phyloP scores from a whole-genome alignment of 2,797 vertebrate species.

The Poecilia velifera region DNA sequence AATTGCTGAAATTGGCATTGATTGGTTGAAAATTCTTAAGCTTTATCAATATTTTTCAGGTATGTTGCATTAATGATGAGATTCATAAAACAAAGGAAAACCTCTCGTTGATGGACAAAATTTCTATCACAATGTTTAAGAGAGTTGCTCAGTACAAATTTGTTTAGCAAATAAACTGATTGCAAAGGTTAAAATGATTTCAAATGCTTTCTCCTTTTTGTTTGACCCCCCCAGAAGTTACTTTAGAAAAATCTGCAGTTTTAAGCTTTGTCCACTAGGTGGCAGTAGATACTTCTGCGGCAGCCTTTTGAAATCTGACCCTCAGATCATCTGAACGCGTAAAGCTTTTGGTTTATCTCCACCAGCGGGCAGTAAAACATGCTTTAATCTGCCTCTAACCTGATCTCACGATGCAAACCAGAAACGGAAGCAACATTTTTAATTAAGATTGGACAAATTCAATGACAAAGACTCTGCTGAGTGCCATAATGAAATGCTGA shows the following conservation, averaged over 20 bases:
- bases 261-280: conserved; percentile 45
- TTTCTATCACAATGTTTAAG: not conserved
- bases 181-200: not conserved
- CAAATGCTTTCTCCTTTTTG: not conserved
- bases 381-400: not conserved
- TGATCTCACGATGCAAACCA: not conserved
- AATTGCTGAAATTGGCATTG: not conserved
- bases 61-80: not conserved
- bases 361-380: not conserved
- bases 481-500: not conserved
- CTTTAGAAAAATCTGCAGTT: conserved; percentile 3
- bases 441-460: not conserved
- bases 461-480: not conserved
- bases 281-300: conserved; percentile 35
- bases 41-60: not conserved
- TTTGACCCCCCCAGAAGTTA: not conserved
- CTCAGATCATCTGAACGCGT: not conserved
- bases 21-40: not conserved
- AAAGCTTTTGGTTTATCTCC: not conserved
- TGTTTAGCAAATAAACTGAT: not conserved
- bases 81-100: not conserved
- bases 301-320: not conserved
- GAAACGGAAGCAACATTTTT: not conserved
- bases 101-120: not conserved
- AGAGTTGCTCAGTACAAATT: not conserved